Conservation (phyloP, 2,888 invertebrate species). For the Caenorhabditis uteleia region DNA sequence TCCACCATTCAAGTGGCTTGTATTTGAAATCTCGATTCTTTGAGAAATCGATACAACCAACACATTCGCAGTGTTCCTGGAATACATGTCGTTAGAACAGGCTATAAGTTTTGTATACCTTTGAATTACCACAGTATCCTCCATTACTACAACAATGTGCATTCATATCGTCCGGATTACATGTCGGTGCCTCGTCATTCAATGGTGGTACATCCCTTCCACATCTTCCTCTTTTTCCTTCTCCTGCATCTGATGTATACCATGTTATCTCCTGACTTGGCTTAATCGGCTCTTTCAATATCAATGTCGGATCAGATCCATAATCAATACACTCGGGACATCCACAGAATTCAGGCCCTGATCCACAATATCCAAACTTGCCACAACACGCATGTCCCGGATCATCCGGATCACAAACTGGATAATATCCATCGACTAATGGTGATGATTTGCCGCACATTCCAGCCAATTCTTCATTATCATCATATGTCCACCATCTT, state of each 20-base stretch:
- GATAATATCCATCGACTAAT: conserved; percentile 66
- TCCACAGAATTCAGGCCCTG: conserved; percentile 66
- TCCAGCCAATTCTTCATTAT: conserved; percentile 60
- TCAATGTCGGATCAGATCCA: conserved; percentile 56
- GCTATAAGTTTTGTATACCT: conserved; percentile 11
- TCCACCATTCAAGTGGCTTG: conserved; percentile 62
- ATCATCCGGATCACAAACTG: conserved; percentile 69
- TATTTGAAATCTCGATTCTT: conserved; percentile 51
- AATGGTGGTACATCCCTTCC: conserved; percentile 55
- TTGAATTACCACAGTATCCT: conserved; percentile 62
- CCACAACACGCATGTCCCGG: conserved; percentile 69
- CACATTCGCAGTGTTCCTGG: conserved; percentile 65
- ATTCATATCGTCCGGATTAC: conserved; percentile 60
- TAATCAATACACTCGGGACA: conserved; percentile 67
- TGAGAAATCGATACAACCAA: conserved; percentile 63
- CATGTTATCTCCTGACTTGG: conserved; percentile 54
- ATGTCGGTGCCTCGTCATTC: conserved; percentile 55
- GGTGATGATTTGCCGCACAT: conserved; percentile 68
- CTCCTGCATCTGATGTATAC: conserved; percentile 61
- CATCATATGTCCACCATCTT: conserved; percentile 69
- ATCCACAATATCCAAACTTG: conserved; percentile 67
- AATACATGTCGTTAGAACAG: neutral
- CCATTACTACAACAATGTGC: conserved; percentile 63
- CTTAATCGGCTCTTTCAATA: conserved; percentile 60
- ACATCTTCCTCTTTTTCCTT: conserved; percentile 63